These are phyloP conservation scores for Centruroides sculpturatus DNA, from an alignment of 1,140 invertebrate genomes.

Conservation along the genomic window DNA sequence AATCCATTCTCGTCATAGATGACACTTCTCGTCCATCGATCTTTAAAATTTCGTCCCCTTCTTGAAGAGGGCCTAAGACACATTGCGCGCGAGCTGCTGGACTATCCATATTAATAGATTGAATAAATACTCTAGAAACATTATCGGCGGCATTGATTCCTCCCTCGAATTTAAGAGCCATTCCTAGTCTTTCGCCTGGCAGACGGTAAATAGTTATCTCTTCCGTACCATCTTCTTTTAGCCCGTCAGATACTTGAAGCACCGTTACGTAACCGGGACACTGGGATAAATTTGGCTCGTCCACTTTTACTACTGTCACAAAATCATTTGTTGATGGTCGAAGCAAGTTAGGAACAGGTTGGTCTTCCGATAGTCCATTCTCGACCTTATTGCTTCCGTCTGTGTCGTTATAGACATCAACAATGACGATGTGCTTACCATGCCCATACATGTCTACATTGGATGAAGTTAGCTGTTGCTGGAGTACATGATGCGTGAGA, in stretches of 20 bases:
- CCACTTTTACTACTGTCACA: no score
- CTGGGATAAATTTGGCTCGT: no score
- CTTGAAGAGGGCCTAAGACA: slow-evolving; percentile 46
- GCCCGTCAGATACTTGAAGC: no score
- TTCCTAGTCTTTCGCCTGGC: slow-evolving; percentile 73
- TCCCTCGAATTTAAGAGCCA: slow-evolving; percentile 82
- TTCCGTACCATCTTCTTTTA: slow-evolving; percentile 26
- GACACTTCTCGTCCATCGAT: slow-evolving; percentile 66
- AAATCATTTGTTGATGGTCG: no score
- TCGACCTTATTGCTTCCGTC: background rate
- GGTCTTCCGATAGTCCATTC: no score
- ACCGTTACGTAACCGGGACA: no score
- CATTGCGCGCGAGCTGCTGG: slow-evolving; percentile 57
- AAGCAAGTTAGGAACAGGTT: no score
- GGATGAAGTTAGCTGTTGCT: no score
- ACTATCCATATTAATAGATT: slow-evolving; percentile 73
- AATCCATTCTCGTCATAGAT: slow-evolving; percentile 75
- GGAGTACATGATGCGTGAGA: no score
- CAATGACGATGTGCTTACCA: background rate
- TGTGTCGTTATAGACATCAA: background rate
- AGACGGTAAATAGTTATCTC: slow-evolving; percentile 58
- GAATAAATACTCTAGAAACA: slow-evolving; percentile 60
- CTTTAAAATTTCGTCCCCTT: slow-evolving; percentile 69
- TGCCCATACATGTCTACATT: background rate
- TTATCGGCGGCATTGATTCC: slow-evolving; percentile 48